phyloP scores from a whole-genome alignment of 2,113 vertebrate species.

The Nasalis larvatus region DNA sequence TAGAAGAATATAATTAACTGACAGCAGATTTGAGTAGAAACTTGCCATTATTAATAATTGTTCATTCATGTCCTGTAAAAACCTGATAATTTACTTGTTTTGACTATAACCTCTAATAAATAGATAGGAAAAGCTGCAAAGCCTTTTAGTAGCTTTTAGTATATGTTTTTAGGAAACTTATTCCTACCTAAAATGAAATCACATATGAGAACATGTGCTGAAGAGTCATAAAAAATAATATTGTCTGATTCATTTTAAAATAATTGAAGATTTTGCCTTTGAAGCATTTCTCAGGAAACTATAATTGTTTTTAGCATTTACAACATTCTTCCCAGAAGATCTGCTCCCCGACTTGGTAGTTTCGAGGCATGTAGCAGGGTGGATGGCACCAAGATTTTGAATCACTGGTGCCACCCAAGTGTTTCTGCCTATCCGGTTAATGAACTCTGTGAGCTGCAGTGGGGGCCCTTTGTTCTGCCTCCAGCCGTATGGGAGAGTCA shows the following conservation, averaged over 20 bases:
- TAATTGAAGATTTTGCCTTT: neutral
- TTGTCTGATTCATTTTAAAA: neutral
- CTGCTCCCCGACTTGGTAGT: neutral
- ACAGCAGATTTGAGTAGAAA: neutral
- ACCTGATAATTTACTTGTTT: neutral
- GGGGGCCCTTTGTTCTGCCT: slow-evolving; percentile 10
- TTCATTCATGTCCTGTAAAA: neutral
- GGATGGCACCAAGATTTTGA: neutral
- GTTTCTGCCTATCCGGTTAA: neutral
- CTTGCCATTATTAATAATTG: neutral
- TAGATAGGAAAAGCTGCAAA: neutral
- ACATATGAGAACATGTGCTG: neutral
- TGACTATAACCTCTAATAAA: neutral
- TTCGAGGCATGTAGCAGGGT: neutral
- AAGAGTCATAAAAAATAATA: neutral
- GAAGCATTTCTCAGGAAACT: neutral
- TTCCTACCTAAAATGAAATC: slow-evolving; percentile 40
- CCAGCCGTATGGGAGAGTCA: neutral
- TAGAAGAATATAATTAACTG: neutral
- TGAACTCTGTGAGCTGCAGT: neutral
- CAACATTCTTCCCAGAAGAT: neutral
- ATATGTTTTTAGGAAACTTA: neutral
- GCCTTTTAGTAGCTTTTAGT: neutral
- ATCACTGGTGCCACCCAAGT: neutral
- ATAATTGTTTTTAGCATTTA: neutral